A percentile compares a stretch with the other conserved stretches of the same genome.
Evolutionary conservation across 2,888 invertebrate species (phyloP).

Genomic region (Copidosoma aretas): DNA sequence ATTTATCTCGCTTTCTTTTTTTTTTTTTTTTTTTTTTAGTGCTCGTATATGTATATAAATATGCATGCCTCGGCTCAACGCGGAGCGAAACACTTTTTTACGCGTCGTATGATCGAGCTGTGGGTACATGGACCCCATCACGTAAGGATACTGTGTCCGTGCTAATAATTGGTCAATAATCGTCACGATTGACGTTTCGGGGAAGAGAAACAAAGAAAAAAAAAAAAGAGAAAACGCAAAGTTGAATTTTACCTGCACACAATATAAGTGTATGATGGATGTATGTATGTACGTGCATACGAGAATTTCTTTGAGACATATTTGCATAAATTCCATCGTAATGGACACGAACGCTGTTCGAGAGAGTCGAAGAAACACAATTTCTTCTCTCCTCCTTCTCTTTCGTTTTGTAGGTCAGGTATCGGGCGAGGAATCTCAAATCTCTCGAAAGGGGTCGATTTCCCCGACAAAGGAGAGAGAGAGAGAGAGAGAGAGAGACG

Average conservation of each 20-base stretch:
- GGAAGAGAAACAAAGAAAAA: not conserved
- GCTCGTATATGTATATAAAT: not conserved
- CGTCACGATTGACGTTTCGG: not conserved
- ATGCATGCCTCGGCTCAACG: not conserved
- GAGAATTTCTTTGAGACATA: not conserved
- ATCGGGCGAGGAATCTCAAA: constrained; percentile 3
- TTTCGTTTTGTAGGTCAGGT: constrained; percentile 12
- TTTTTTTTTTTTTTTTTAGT: not conserved
- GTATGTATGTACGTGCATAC: too few relatives aligned
- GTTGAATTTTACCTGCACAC: not conserved
- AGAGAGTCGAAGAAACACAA: not conserved
- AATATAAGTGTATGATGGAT: too few relatives aligned
- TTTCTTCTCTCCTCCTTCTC: not conserved
- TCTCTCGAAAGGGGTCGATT: constrained; percentile 14
- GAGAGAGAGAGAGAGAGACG: not conserved
- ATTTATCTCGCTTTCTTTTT: too few relatives aligned
- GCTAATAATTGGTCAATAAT: too few relatives aligned
- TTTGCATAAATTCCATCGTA: not conserved
- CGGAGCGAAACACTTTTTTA: not conserved
- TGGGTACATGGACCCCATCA: too few relatives aligned
- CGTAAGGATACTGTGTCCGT: too few relatives aligned
- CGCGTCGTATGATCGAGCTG: too few relatives aligned
- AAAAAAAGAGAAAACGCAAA: not conserved
- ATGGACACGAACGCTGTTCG: not conserved
- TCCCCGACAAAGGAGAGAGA: constrained; percentile 5